These are phyloP conservation scores for Phataginus tricuspis DNA, from an alignment of 2,797 vertebrate genomes.

Conservation along the genomic window DNA sequence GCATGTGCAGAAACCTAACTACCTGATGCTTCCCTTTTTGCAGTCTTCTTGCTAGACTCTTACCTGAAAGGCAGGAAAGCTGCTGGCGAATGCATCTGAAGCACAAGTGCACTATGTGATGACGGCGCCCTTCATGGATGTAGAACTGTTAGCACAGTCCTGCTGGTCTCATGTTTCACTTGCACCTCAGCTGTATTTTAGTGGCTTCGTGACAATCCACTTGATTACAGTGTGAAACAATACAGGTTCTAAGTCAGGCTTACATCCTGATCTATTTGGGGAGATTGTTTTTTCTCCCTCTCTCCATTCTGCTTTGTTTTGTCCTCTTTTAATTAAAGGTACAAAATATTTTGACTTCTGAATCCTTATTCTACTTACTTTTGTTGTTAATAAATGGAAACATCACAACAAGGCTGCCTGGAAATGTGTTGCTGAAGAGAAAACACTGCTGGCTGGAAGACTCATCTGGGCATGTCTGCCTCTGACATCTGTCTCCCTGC, in stretches of 20 bases:
- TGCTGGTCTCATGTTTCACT: slow-evolving; percentile 76
- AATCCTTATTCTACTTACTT: slow-evolving; percentile 35
- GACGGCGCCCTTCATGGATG: slow-evolving; percentile 50
- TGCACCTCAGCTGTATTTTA: slow-evolving; percentile 60
- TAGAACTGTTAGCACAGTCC: slow-evolving; percentile 76
- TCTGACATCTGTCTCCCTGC: background rate
- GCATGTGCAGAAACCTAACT: background rate
- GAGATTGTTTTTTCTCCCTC: slow-evolving; percentile 60
- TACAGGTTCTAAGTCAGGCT: slow-evolving; percentile 72
- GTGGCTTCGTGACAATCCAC: slow-evolving; percentile 68
- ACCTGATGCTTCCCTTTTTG: background rate
- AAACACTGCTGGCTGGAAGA: background rate
- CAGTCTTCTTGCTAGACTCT: background rate
- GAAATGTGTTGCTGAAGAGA: background rate
- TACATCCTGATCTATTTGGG: slow-evolving; percentile 38
- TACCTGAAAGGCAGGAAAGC: background rate
- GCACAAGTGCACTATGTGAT: slow-evolving; percentile 38
- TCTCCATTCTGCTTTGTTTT: slow-evolving; percentile 53
- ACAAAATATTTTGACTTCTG: slow-evolving; percentile 26
- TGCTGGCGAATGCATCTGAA: slow-evolving; percentile 50
- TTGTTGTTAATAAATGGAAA: background rate
- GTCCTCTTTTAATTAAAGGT: slow-evolving; percentile 58
- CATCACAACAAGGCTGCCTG: background rate
- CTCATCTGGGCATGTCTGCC: background rate
- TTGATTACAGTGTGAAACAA: slow-evolving; percentile 73